A percentile compares a stretch with the other conserved stretches of the same genome.
Conservation (phyloP, 1,140 invertebrate species). For the Lethrus apterus region DNA sequence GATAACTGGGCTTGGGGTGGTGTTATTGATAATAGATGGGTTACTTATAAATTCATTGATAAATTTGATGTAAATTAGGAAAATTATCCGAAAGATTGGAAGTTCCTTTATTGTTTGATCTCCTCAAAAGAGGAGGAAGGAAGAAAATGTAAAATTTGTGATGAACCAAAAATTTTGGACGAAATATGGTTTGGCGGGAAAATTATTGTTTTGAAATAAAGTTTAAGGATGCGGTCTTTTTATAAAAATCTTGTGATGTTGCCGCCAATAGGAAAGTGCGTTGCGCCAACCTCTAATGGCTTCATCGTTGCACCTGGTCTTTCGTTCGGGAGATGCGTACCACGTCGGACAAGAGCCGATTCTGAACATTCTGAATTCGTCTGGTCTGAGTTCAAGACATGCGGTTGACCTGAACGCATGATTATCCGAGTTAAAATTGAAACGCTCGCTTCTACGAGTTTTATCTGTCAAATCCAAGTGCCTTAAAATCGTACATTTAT, state of each 20-base stretch:
- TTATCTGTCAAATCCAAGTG: slow-evolving; percentile 8
- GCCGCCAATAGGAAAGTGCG: slow-evolving; percentile 7
- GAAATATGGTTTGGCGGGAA: too few species aligned
- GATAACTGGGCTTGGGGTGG: too few species aligned
- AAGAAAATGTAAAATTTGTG: too few species aligned
- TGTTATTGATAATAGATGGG: too few species aligned
- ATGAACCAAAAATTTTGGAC: too few species aligned
- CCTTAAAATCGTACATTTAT: slow-evolving; percentile 6
- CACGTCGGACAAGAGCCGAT: slow-evolving; percentile 9
- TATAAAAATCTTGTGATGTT: slow-evolving; percentile 5
- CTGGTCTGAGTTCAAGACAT: slow-evolving; percentile 7
- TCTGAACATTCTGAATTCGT: slow-evolving; percentile 8
- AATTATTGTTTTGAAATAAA: too few species aligned
- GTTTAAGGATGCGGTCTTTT: slow-evolving; percentile 1
- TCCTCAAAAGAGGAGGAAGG: too few species aligned
- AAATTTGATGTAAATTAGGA: too few species aligned
- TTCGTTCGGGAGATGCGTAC: slow-evolving; percentile 5
- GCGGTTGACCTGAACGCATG: slow-evolving; percentile 7
- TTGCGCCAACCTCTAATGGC: slow-evolving; percentile 4
- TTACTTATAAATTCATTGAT: too few species aligned
- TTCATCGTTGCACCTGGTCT: slow-evolving; percentile 9
- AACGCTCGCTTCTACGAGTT: slow-evolving; percentile 4
- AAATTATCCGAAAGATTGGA: too few species aligned
- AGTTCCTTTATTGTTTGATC: too few species aligned
- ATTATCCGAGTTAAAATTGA: slow-evolving; percentile 9